phyloP scores from a whole-genome alignment of 2,797 vertebrate genomes.

The Alca torda region DNA sequence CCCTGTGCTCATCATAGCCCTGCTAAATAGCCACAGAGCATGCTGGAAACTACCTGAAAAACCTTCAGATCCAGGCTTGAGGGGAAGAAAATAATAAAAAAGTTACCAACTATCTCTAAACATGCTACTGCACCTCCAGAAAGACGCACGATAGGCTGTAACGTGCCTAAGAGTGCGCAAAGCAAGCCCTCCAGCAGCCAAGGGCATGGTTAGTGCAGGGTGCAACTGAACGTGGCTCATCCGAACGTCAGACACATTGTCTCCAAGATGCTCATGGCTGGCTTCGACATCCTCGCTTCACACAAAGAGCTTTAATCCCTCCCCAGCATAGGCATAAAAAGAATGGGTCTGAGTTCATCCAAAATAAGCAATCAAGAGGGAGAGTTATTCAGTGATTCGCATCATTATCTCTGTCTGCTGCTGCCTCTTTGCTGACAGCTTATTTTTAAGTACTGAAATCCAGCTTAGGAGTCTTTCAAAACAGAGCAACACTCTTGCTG shows the following conservation, averaged over 20 bases:
- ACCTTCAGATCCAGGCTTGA: rapidly evolving
- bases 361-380: background rate
- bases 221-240: rapidly evolving
- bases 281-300: background rate
- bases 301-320: background rate
- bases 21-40: rapidly evolving
- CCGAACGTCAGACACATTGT: background rate
- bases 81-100: background rate
- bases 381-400: background rate
- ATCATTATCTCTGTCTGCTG: background rate
- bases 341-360: background rate
- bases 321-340: background rate
- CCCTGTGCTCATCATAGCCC: background rate
- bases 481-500: background rate
- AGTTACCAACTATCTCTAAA: background rate
- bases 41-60: background rate
- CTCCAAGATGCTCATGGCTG: background rate
- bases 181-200: background rate
- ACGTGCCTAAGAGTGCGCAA: rapidly evolving
- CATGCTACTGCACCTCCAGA: background rate
- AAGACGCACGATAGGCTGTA: rapidly evolving
- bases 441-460: background rate
- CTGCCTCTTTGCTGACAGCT: constrained; percentile 9
- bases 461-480: background rate
- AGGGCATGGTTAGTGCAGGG: background rate